These are phyloP conservation scores for Malacoraja senta DNA, from an alignment of 2,797 vertebrate genomes.

Conservation along the genomic window DNA sequence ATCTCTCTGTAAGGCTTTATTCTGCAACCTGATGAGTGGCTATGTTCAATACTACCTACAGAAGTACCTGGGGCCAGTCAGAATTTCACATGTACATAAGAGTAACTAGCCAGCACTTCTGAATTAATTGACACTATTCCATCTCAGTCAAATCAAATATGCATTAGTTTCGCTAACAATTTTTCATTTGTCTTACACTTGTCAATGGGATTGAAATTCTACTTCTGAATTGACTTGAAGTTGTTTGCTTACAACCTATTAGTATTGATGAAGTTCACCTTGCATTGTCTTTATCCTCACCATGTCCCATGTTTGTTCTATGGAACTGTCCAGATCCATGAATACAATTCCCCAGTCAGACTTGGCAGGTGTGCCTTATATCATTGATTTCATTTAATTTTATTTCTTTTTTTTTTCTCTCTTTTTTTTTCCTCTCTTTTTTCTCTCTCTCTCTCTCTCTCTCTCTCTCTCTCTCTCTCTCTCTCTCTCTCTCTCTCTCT, in stretches of 20 bases:
- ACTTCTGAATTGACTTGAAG: background rate
- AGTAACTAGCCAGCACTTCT: background rate
- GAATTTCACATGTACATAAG: background rate
- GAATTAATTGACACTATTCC: background rate
- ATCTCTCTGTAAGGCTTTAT: background rate
- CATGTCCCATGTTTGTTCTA: background rate
- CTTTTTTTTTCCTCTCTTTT: too few species aligned
- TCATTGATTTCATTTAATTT: background rate
- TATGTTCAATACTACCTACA: background rate
- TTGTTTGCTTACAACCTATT: background rate
- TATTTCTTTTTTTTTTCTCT: too few species aligned
- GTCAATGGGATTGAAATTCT: background rate
- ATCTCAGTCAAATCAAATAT: background rate
- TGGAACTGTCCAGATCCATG: background rate
- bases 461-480: too few species aligned
- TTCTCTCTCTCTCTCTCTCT: too few species aligned
- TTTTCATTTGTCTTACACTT: background rate
- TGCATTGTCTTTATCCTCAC: background rate
- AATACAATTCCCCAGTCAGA: background rate
- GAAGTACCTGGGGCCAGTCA: background rate
- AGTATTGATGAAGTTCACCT: background rate
- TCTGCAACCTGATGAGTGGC: conserved; percentile 23
- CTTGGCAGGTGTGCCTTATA: background rate
- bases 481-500: background rate
- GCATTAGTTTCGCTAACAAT: background rate